A percentile compares a stretch with the other conserved stretches of the same genome.
phyloP scores from a whole-genome alignment of 2,888 invertebrate genomes.

The Coenonympha arcania region DNA sequence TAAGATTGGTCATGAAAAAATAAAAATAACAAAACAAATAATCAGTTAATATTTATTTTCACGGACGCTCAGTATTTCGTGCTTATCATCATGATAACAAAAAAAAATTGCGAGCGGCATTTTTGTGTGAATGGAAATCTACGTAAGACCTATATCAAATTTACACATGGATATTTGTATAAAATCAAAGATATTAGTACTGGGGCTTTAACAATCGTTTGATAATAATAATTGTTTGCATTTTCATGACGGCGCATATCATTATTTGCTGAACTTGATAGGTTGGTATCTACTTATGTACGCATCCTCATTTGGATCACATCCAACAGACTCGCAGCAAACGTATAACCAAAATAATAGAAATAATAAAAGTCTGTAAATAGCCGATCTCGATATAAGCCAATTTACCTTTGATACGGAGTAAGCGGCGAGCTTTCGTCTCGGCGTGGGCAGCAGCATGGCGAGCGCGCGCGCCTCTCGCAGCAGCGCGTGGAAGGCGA shows the following conservation, averaged over 20 bases:
- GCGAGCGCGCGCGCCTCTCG: slow-evolving; percentile 85
- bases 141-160: not conserved
- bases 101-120: not conserved
- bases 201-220: not conserved
- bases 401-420: slow-evolving; percentile 80
- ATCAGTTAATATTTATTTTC: slow-evolving; percentile 7
- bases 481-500: slow-evolving; percentile 84
- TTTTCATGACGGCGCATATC: not conserved
- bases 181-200: slow-evolving; percentile 4
- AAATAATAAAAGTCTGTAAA: no score
- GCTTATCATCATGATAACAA: not conserved
- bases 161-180: not conserved
- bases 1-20: not conserved
- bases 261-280: no score
- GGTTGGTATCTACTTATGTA: no score
- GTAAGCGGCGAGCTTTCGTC: slow-evolving; percentile 83
- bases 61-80: slow-evolving; percentile 1
- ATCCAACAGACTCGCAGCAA: no score
- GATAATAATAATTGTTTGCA: slow-evolving; percentile 1
- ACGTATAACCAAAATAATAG: no score
- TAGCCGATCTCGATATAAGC: not conserved
- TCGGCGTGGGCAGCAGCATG: slow-evolving; percentile 78
- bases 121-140: not conserved
- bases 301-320: no score
- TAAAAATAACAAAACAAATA: slow-evolving; percentile 1